Percentiles rank a stretch among this genome's conserved stretches.
Evolutionary conservation across 2,797 vertebrate species (phyloP).

Genomic region (Chromis chromis): DNA sequence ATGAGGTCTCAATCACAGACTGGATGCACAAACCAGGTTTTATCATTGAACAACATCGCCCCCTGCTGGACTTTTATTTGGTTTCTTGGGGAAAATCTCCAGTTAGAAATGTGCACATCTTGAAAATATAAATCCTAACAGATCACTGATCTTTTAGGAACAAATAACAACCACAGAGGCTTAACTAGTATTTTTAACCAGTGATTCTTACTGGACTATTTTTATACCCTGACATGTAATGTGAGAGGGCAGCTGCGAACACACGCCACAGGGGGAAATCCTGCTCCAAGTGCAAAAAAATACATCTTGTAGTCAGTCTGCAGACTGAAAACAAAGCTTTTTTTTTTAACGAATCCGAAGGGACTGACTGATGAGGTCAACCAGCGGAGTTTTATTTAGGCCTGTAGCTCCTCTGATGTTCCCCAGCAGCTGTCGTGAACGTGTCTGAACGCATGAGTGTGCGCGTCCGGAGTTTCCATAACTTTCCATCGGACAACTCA

Average conservation of each 20-base stretch:
- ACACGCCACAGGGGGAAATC: background rate
- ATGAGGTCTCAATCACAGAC: background rate
- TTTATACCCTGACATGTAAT: conserved; percentile 49
- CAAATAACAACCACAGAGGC: background rate
- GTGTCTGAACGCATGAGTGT: conserved; percentile 21
- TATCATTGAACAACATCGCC: conserved; percentile 49
- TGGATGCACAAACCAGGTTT: background rate
- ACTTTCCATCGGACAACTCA: conserved; percentile 44
- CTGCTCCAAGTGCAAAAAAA: background rate
- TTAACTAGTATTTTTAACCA: background rate
- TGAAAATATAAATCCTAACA: too few relatives aligned
- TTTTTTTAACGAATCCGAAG: conserved; percentile 24
- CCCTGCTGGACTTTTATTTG: conserved; percentile 52
- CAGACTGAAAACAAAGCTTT: background rate
- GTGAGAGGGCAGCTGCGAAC: conserved; percentile 36
- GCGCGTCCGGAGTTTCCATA: conserved; percentile 36
- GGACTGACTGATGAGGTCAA: conserved; percentile 36
- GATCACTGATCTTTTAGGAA: background rate
- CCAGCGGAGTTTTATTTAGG: conserved; percentile 59
- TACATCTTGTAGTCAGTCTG: background rate
- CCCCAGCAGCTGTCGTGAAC: conserved; percentile 71
- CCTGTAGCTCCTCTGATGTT: conserved; percentile 37
- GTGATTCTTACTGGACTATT: conserved; percentile 38
- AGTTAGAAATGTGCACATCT: background rate
- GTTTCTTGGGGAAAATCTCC: background rate